Evolutionary conservation across 2,888 invertebrate species (phyloP), one percentile per base, ranked within the genome.

Genomic region (Mimas tiliae): DNA sequence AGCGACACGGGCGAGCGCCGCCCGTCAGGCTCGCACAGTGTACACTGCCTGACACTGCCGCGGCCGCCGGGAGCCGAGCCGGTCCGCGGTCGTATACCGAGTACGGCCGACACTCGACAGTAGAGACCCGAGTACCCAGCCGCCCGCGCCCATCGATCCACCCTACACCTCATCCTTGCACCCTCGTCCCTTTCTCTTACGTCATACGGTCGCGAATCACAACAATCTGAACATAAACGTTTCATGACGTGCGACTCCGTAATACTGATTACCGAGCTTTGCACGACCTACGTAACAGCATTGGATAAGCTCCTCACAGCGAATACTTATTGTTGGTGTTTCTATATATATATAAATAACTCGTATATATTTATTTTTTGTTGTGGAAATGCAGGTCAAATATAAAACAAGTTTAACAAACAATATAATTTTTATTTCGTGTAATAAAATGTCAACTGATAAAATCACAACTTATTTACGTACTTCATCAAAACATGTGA

Each of bases 141-240:
- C 79, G 73, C 82, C 80, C 82, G 73, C 78, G 70, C 74, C 80
- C 88, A 92, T 92, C 91, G 91, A 91, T 91, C 91, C 88, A 86
- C 86, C 86, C 87, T 82, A 75, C 77, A 69, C 66, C 52, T 45
- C 63, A 62, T 34, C 47, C 53, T 33, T 53, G 12, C 47, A 34
- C 65, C 55, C 65, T 48, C 38, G 34, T 65, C 34, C 38, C 19
- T 58, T 58, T 42, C 58, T 58, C 42, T 58, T 58, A 58, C 58
- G 58, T 58, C 58, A 58, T 42, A 58, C 58, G 38, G 12, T 38
- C 4, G 42, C 38, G 9, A 58, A 42, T 58, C 58, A 58, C 19
- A 51, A 58, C 55, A 38, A 19, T 38, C 58, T 38, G 12, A 58
- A 58, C 16, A 58, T 58, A 42, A 38, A 7, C 9, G 55, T 68